A percentile compares a stretch with the other conserved stretches of the same genome.
Conservation (phyloP, 2,113 vertebrate genomes). For the Orientallactaga bullata region DNA sequence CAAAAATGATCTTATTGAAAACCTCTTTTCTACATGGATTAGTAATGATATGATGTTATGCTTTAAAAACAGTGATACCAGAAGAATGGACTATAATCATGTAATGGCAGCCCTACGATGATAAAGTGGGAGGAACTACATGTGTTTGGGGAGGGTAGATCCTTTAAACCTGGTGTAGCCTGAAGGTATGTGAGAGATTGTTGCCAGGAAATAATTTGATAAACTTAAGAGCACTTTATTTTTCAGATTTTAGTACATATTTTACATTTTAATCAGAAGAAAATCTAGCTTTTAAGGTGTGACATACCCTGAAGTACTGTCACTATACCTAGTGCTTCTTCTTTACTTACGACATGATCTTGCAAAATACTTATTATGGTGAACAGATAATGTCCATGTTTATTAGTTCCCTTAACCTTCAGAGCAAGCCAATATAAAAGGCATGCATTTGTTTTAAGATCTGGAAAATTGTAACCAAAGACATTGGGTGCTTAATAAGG, state of each 20-base stretch:
- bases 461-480: neutral
- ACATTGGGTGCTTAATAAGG: neutral
- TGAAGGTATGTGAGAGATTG: neutral
- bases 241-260: neutral
- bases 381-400: neutral
- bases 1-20: neutral
- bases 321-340: neutral
- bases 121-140: neutral
- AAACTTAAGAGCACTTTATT: neutral
- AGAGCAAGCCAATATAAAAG: neutral
- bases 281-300: neutral
- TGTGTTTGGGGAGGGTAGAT: neutral
- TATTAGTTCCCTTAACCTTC: neutral
- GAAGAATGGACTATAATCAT: neutral
- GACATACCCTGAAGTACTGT: neutral
- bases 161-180: neutral
- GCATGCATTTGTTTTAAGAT: neutral
- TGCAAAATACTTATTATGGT: neutral
- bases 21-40: neutral
- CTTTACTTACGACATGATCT: neutral
- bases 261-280: slow-evolving; percentile 41
- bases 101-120: neutral
- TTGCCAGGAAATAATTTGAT: neutral
- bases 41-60: neutral
- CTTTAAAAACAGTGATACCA: neutral